phyloP scores from a whole-genome alignment of 2,113 vertebrate species.

The Notothenia rossii region DNA sequence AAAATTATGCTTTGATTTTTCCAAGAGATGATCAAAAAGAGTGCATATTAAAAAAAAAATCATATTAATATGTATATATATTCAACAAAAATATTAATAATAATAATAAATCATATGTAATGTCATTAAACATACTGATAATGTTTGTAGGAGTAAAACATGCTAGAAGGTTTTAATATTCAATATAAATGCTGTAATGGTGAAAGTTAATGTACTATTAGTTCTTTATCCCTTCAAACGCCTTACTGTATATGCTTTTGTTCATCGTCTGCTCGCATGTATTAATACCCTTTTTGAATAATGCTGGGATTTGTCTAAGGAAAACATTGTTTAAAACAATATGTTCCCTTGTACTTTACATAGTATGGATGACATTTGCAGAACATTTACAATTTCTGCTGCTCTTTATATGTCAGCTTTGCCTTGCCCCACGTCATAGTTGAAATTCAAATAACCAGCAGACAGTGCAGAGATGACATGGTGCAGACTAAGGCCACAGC shows the following conservation, averaged over 20 bases:
- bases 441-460: slow-evolving; percentile 43
- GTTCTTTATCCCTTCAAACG: not conserved
- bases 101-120: too few relatives aligned
- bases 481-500: slow-evolving; percentile 1
- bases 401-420: slow-evolving; percentile 1
- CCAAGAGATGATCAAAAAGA: slow-evolving; percentile 4
- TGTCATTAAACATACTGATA: slow-evolving; percentile 8
- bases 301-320: not conserved
- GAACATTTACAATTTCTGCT: not conserved
- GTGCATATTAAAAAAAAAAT: too few relatives aligned
- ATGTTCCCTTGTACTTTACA: not conserved
- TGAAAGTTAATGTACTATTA: not conserved
- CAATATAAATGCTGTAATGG: not conserved
- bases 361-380: not conserved
- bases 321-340: not conserved
- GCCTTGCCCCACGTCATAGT: not conserved
- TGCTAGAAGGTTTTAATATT: slow-evolving; percentile 7
- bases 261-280: not conserved
- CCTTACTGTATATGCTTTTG: not conserved
- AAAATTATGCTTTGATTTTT: not conserved
- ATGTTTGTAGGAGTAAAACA: not conserved
- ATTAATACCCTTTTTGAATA: not conserved
- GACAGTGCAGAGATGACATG: not conserved
- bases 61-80: too few relatives aligned
- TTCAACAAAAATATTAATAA: too few relatives aligned